These are phyloP conservation scores for Cryptus armator DNA, from an alignment of 2,888 invertebrate genomes.

Conservation along the genomic window DNA sequence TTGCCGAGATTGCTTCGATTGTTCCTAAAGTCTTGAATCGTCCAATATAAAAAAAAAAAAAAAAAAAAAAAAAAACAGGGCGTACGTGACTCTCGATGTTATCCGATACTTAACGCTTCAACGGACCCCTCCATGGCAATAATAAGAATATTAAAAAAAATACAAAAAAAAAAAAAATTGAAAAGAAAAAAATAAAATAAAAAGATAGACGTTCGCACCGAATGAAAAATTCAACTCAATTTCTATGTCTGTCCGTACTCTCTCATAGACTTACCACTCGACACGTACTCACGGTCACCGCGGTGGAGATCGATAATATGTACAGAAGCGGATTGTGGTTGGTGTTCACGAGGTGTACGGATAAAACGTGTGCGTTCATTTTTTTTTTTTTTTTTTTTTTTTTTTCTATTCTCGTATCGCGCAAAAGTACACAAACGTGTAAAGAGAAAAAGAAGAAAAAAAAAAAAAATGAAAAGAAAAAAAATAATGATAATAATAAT, in stretches of 20 bases:
- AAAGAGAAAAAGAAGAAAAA: not conserved
- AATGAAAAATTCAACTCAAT: constrained; percentile 39
- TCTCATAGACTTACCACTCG: constrained; percentile 37
- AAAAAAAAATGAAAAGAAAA: not conserved
- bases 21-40: constrained; percentile 26
- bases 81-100: constrained; percentile 17
- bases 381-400: constrained; percentile 9
- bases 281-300: constrained; percentile 14
- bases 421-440: not conserved
- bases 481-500: not conserved
- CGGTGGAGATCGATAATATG: constrained; percentile 23
- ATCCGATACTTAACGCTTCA: not conserved
- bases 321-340: constrained; percentile 8
- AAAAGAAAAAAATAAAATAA: constrained; percentile 1
- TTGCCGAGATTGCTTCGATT: constrained; percentile 8
- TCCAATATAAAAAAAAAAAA: not conserved
- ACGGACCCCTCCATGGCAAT: constrained; percentile 28
- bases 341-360: constrained; percentile 7
- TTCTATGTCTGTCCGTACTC: constrained; percentile 29
- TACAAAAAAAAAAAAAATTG: not conserved
- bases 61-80: constrained; percentile 1
- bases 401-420: not conserved
- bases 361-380: constrained; percentile 4
- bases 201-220: constrained; percentile 29
- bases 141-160: constrained; percentile 15